phyloP scores from a whole-genome alignment of 2,797 vertebrate genomes.

The Enteromius treurensis region DNA sequence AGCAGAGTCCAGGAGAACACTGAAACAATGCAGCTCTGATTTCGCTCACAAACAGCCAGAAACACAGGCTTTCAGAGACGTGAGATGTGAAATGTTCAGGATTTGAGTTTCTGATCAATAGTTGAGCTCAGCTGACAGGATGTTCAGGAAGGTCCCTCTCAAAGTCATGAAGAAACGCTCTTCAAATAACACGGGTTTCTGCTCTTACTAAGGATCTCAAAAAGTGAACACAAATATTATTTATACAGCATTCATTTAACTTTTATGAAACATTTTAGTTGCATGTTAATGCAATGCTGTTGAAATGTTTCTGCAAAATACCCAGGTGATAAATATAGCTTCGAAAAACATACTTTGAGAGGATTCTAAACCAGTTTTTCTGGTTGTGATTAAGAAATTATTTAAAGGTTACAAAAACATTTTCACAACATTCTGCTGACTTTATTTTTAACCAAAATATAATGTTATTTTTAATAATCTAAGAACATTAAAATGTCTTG shows the following conservation, averaged over 20 bases:
- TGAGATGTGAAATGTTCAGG: not conserved
- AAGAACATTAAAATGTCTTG: not conserved
- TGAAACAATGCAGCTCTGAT: slow-evolving; percentile 67
- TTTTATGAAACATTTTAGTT: not conserved
- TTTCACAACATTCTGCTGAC: not conserved
- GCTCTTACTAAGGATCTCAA: not conserved
- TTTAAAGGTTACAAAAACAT: not conserved
- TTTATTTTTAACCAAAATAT: not conserved
- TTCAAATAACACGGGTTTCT: not conserved
- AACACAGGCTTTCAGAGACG: not conserved
- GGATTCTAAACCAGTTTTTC: not conserved
- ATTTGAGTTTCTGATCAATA: not conserved
- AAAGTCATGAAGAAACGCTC: not conserved
- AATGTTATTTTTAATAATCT: not conserved
- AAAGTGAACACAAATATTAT: not conserved
- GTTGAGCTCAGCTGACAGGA: not conserved
- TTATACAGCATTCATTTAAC: not conserved
- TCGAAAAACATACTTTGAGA: not conserved
- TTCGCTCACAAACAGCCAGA: not conserved
- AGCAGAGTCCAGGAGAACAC: slow-evolving; percentile 44
- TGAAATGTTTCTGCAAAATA: not conserved
- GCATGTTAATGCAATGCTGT: not conserved
- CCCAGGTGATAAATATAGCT: not conserved
- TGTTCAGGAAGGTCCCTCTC: not conserved
- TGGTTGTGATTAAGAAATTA: not conserved